A percentile compares a stretch with the other conserved stretches of the same genome.
phyloP scores from a whole-genome alignment of 92 coral and sea anemone species.

The Diadumene lineata region DNA sequence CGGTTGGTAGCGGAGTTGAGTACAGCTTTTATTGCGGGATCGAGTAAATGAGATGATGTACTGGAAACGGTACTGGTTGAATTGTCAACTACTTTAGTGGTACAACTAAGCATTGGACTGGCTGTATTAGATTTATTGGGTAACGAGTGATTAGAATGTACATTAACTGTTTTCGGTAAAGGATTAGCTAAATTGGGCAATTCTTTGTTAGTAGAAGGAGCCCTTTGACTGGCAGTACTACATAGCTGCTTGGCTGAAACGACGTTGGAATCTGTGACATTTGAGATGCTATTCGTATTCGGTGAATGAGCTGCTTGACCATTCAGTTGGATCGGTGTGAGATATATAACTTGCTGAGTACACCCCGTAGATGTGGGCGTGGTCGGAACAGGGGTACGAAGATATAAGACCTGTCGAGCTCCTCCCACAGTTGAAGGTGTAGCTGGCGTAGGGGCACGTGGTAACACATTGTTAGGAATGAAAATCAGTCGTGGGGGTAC shows the following conservation, averaged over 20 bases:
- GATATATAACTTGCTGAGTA: conserved; percentile 14
- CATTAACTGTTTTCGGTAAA: too few relatives aligned
- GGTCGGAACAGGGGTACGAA: conserved; percentile 1
- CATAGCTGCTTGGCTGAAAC: too few relatives aligned
- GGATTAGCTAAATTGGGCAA: too few relatives aligned
- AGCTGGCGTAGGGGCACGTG: not conserved
- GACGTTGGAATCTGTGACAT: not conserved
- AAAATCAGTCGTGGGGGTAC: conserved; percentile 10
- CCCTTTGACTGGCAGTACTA: not conserved
- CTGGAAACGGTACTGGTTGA: too few relatives aligned
- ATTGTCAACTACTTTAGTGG: conserved; percentile 2
- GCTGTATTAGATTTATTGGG: not conserved
- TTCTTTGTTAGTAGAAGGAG: conserved; percentile 1
- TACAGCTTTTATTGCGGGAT: too few relatives aligned
- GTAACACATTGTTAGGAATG: conserved; percentile 4
- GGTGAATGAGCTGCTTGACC: not conserved
- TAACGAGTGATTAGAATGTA: too few relatives aligned
- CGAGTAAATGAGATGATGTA: too few relatives aligned
- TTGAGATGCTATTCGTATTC: not conserved
- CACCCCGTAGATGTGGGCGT: not conserved
- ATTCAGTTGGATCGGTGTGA: conserved; percentile 5
- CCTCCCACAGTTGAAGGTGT: not conserved
- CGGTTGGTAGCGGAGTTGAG: conserved; percentile 11
- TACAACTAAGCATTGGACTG: conserved; percentile 4
- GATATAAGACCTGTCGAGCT: conserved; percentile 13